Evolutionary conservation across 2,888 invertebrate species (phyloP).

Genomic region (Tanytarsus gracilentus): DNA sequence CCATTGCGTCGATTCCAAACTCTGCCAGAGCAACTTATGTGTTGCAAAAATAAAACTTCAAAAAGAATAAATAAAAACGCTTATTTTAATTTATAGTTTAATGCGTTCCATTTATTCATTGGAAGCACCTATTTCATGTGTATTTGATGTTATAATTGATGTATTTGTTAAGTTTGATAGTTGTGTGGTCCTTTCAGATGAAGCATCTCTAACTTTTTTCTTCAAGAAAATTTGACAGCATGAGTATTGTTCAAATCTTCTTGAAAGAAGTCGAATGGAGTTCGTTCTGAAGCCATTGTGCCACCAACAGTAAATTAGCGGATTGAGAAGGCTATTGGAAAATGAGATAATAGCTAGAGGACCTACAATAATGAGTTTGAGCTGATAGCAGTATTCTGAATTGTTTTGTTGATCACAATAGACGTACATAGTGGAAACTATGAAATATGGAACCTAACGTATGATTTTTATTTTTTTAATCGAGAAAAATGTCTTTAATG

Average conservation of each 20-base stretch:
- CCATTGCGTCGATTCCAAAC: constrained; percentile 29
- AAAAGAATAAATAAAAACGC: too few relatives aligned
- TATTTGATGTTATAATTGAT: too few relatives aligned
- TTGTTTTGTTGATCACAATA: constrained; percentile 46
- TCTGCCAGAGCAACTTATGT: constrained; percentile 14
- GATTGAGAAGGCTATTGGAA: constrained; percentile 53
- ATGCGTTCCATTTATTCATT: too few relatives aligned
- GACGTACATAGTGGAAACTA: constrained; percentile 49
- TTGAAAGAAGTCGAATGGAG: constrained; percentile 40
- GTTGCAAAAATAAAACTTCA: not conserved
- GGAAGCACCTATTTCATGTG: too few relatives aligned
- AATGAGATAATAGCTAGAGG: constrained; percentile 54
- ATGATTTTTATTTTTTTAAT: too few relatives aligned
- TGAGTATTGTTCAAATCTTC: not conserved
- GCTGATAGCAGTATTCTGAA: constrained; percentile 45
- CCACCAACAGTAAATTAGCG: constrained; percentile 63
- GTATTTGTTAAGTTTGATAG: too few relatives aligned
- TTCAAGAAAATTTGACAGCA: too few relatives aligned
- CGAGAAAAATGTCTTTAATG: too few relatives aligned
- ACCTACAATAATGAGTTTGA: constrained; percentile 48
- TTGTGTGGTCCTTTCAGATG: too few relatives aligned
- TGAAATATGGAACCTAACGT: constrained; percentile 49
- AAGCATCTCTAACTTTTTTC: too few relatives aligned
- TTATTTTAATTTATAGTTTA: too few relatives aligned
- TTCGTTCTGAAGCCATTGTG: constrained; percentile 55